Percentiles rank a stretch among this genome's conserved stretches.
These are phyloP conservation scores for Rallus crepitans DNA, from an alignment of 2,797 vertebrate genomes.

Conservation along the genomic window DNA sequence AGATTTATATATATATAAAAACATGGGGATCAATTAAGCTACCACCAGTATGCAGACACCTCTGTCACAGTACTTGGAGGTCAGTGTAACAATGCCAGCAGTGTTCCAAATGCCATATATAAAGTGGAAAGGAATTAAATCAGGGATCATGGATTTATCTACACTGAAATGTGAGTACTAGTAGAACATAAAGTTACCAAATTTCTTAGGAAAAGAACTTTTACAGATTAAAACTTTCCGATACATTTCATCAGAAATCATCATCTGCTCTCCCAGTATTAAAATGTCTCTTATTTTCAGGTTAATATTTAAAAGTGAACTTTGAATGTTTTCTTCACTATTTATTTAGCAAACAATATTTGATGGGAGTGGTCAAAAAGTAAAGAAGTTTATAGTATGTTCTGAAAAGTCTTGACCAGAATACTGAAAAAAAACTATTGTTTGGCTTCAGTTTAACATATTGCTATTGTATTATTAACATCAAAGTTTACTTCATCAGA, in stretches of 20 bases:
- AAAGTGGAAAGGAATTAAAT: background rate
- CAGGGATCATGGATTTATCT: background rate
- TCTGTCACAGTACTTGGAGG: background rate
- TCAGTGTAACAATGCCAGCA: background rate
- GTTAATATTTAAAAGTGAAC: background rate
- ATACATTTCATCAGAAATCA: background rate
- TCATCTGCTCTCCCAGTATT: background rate
- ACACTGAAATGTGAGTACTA: background rate
- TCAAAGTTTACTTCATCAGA: background rate
- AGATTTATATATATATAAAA: background rate
- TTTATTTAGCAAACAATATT: background rate
- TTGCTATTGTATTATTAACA: background rate
- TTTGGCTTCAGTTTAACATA: background rate
- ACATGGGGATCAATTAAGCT: background rate
- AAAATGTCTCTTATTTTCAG: background rate
- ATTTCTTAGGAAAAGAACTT: background rate
- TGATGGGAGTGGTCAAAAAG: background rate
- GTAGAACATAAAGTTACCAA: background rate
- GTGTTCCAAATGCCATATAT: background rate
- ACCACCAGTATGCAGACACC: background rate
- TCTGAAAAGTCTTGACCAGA: background rate
- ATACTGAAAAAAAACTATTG: background rate
- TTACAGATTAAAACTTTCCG: background rate
- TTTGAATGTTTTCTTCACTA: background rate
- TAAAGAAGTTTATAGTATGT: background rate